These are phyloP conservation scores for Gymnopithys bicolor DNA, from an alignment of 2,797 vertebrate species.

Conservation along the genomic window DNA sequence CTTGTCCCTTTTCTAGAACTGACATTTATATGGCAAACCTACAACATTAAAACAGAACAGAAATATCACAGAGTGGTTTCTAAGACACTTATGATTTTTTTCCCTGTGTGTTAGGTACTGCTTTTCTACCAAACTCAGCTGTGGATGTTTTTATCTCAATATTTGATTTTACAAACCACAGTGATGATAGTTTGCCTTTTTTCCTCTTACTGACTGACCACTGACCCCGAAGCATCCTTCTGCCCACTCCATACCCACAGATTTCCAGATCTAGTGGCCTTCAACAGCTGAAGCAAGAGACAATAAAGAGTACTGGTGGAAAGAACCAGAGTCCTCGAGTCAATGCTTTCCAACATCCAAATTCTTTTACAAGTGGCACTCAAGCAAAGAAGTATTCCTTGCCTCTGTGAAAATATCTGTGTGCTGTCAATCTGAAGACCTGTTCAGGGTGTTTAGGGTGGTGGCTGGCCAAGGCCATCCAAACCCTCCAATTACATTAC, in stretches of 20 bases:
- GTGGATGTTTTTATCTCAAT: neutral
- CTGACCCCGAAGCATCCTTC: neutral
- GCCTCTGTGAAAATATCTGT: neutral
- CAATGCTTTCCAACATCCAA: neutral
- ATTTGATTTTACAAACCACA: neutral
- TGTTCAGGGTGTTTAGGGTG: neutral
- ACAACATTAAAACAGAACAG: constrained; percentile 14
- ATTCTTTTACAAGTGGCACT: neutral
- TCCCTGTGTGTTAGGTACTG: neutral
- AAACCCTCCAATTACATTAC: neutral
- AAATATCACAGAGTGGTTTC: constrained; percentile 21
- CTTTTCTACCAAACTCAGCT: constrained; percentile 24
- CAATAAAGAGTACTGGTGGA: neutral
- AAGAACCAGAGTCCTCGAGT: neutral
- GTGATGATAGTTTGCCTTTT: neutral
- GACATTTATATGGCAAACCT: constrained; percentile 19
- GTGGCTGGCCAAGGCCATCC: neutral
- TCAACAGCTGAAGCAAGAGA: neutral
- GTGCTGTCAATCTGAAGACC: neutral
- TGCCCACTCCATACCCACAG: neutral
- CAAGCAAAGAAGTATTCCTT: neutral
- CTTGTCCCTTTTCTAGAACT: neutral
- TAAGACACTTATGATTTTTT: constrained; percentile 28
- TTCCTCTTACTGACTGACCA: neutral
- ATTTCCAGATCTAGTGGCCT: neutral